A percentile compares a stretch with the other conserved stretches of the same genome.
Evolutionary conservation across 2,797 vertebrate genomes (phyloP).

Genomic region (Rhincodon typus): DNA sequence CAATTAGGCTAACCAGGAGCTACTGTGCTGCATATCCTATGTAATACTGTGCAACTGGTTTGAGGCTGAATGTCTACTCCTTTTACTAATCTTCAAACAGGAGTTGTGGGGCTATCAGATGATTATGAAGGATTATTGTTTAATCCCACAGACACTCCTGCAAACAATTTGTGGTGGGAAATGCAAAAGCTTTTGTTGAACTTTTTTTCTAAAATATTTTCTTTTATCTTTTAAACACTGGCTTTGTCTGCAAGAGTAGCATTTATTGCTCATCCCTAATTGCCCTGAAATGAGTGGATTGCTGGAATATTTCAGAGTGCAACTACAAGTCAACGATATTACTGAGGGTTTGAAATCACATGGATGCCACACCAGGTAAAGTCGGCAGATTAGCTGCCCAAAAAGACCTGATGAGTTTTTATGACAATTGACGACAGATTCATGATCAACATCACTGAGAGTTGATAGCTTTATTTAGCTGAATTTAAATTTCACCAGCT

Average conservation of each 20-base stretch:
- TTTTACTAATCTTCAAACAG: not conserved
- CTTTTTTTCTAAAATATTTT: not conserved
- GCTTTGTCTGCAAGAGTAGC: too few relatives aligned
- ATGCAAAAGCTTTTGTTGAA: not conserved
- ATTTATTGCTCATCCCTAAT: too few relatives aligned
- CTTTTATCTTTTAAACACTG: not conserved
- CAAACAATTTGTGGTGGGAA: not conserved
- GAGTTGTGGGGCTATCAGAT: constrained; percentile 40
- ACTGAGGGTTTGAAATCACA: not conserved
- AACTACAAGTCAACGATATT: not conserved
- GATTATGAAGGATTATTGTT: not conserved
- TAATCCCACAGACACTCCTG: not conserved
- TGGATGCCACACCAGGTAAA: not conserved
- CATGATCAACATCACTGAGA: too few relatives aligned
- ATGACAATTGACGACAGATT: too few relatives aligned
- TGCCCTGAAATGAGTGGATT: not conserved
- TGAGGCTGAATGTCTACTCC: not conserved
- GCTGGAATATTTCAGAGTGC: not conserved
- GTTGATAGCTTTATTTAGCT: not conserved
- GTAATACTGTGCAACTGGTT: not conserved
- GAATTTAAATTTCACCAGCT: not conserved
- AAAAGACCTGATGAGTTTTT: not conserved
- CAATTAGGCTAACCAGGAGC: not conserved
- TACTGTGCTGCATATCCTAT: not conserved
- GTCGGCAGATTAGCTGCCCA: not conserved